Evolutionary conservation across 2,113 vertebrate genomes (phyloP), one percentile per base, ranked within the genome.

Genomic region (Numida meleagris): DNA sequence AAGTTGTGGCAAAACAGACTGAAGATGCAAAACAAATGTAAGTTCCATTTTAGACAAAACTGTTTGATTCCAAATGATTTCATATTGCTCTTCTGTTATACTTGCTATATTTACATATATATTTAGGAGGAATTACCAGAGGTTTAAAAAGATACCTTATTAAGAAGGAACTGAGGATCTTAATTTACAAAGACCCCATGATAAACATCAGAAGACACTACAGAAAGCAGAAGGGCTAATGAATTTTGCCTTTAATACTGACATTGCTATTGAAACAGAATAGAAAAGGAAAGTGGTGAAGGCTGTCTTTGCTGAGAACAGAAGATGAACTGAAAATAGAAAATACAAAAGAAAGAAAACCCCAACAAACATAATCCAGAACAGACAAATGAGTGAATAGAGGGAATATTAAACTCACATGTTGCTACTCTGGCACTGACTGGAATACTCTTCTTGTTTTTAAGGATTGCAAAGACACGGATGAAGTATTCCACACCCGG

Each of bases 401-500:
- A 31, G n/a, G 24, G 38, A 74, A 57, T 63, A 20, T 38, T 42
- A 24, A 82, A 98, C 97, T 97, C 89, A 99, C 99, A 98, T 23
- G 99, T 99, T 68, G 99, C 99, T 58, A 99, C 98, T 18, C 99
- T 97, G 74, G 99, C 99, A 2, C 98, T 99, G 95, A 99, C 98
- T 8, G 99, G 99, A 76, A 99, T 97, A 45, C 99, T 99, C 95
- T 86, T 99, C 98, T 99, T 98, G 97, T 99, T 99, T 95, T 98
- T 99, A 13, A 99, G 98, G 91, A 99, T 95, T 76, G 99, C 99
- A 36, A 98, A 99, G 45, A 99, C 99, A 0, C 98, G 99, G 95
- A 99, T 99, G 10, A 99, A 98, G 66, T 99, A 99, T 93, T 99
- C 99, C 14, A 99, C 98, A 0, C 99, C 99, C 0, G 99, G 99